phyloP scores from a whole-genome alignment of 2,797 vertebrate genomes.

The Phyllotis vaccarum region DNA sequence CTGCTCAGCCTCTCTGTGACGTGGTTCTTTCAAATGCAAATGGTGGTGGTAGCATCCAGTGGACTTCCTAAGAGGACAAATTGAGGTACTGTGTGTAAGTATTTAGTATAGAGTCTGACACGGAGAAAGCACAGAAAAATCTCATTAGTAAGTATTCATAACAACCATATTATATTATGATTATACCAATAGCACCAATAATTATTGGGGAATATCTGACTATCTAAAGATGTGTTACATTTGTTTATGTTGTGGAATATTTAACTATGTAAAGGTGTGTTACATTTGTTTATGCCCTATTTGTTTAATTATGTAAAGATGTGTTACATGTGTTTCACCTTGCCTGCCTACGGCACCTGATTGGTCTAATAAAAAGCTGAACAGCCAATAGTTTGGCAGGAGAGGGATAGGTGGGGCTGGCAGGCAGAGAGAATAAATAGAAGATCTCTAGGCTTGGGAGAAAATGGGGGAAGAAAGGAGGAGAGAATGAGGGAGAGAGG shows the following conservation, averaged over 20 bases:
- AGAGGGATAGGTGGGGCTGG: background rate
- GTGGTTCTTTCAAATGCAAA: background rate
- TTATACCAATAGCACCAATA: background rate
- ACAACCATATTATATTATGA: background rate
- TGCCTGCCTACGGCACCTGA: background rate
- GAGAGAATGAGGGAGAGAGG: background rate
- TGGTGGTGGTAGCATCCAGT: background rate
- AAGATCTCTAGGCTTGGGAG: background rate
- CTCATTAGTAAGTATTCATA: background rate
- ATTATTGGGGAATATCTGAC: background rate
- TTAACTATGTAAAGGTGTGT: background rate
- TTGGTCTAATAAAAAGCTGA: background rate
- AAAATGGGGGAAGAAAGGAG: background rate
- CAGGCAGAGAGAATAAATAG: background rate
- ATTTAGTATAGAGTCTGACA: background rate
- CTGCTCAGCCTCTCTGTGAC: background rate
- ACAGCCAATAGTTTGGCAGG: background rate
- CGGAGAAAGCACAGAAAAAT: slow-evolving; percentile 1
- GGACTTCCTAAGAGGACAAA: slow-evolving; percentile 42
- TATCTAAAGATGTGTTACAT: background rate
- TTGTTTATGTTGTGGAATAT: background rate
- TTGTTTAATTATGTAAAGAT: background rate
- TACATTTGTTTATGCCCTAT: background rate
- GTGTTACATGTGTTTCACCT: background rate
- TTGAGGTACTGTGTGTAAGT: slow-evolving; percentile 9